Evolutionary conservation across 1,140 invertebrate species (phyloP), one percentile per base, ranked within the genome.

Genomic region (Drosophila micromelanica): DNA sequence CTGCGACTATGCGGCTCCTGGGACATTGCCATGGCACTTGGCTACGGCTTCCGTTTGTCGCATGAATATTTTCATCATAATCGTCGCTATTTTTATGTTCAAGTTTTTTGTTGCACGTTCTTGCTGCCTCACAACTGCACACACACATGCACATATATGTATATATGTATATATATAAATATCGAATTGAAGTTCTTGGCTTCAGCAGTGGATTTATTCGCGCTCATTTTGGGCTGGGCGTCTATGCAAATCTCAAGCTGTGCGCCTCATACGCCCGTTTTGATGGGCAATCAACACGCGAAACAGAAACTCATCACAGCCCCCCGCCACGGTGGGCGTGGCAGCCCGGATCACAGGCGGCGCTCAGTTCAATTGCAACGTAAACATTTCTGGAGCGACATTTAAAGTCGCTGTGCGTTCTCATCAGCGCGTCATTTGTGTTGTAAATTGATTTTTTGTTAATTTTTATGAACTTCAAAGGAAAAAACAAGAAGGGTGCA

Each of bases 61-160:
- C 76, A 89, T 89, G 84, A 86, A 86, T 89, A 89, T 86, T 86
- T 86, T 89, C 82, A 86, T 86, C 84, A 86, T 86, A 86, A 87
- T 86, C 82, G 78, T 70, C 49, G 75, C 82, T 86, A 86, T 86
- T 89, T 87, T 86, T 86, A 89, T 87, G 76, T 76, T 82, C 71
- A 69, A 73, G 40, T 61, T 61, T 61, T 23, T 32, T 40, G 37
- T 43, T 49, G 20, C 60, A 64, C 46, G 59, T 51, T 12, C 17
- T 49, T 20, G 35, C 32, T 45, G 52, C 17, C 17, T 17, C 17
- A 17, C 17, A 17, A 17, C 17, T 17, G n/a, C n/a, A 17, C 17
- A 17, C 52, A 69, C 35, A 40, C 35, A 42, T 15, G 8, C 6
- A 20, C 12, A 45, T 20, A 52, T n/a, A 37, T 11, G 2, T 48